Evolutionary conservation across 2,797 vertebrate genomes (phyloP), one percentile per base, ranked within the genome.

Genomic region (Chaenodraco wilsoni): DNA sequence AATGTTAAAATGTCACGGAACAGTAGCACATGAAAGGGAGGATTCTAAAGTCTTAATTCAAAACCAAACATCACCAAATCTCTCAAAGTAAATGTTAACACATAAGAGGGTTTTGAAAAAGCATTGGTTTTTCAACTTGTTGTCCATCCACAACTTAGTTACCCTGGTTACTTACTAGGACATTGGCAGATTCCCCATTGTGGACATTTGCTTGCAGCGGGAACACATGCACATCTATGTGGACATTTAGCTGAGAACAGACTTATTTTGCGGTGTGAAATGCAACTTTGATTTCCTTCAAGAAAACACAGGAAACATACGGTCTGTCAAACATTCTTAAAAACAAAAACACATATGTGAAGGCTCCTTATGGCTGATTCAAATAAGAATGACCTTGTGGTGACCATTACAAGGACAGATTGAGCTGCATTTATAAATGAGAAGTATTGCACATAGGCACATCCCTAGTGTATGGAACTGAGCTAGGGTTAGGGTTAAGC

Each of bases 151-250:
- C 31, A 8, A 41, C 54, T 40, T 59, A 13, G 73, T 87, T 83
- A 82, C 78, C 51, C 27, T 75, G 78, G 81, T 82, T 74, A 83
- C 77, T 12, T 40, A 64, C 59, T 55, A 58, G 48, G 46, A 63
- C 50, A 65, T 15, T 83, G 72, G 73, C 76, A 69, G 66, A 72
- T n/a, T 49, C 72, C 72, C 67, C 70, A 61, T 41, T 56, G 49
- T 50, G 72, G 76, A 19, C 71, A 72, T 66, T 82, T 73, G 65
- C 72, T 82, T 61, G 9, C 79, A 82, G 73, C 62, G 37, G 51
- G 73, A 86, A 65, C 52, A 70, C 55, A 16, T 44, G 69, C 40
- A 73, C 60, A 71, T 73, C 62, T 63, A 19, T 52, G 51, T 43
- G 46, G 63, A 57, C 37, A 52, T 51, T 43, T 45, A 55, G 19